Percentiles rank a stretch among this genome's conserved stretches.
phyloP scores from a whole-genome alignment of 2,113 vertebrate species.

The Orthonyx spaldingii region DNA sequence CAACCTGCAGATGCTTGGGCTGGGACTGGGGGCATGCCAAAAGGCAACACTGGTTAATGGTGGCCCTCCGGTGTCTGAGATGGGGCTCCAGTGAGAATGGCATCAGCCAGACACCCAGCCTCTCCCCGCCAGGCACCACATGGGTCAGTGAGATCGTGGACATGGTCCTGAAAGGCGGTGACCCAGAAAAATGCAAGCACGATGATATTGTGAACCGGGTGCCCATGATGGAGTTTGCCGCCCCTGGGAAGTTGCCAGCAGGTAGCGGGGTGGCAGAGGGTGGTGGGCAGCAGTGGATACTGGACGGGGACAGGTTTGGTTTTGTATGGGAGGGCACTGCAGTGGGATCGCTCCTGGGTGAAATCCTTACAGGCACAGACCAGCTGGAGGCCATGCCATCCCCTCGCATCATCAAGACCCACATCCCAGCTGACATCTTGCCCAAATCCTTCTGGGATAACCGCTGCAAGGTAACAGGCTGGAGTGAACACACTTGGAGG shows the following conservation, averaged over 20 bases:
- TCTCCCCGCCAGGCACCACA: constrained; percentile 61
- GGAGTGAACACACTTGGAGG: background rate
- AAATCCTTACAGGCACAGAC: constrained; percentile 49
- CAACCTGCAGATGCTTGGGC: background rate
- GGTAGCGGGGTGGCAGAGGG: background rate
- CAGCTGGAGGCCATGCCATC: constrained; percentile 47
- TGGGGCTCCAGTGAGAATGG: background rate
- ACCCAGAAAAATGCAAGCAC: constrained; percentile 49
- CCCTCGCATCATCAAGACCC: constrained; percentile 71
- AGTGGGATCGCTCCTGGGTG: rapidly evolving
- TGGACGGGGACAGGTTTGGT: background rate
- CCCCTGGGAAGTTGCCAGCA: constrained; percentile 11
- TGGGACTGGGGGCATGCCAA: rapidly evolving
- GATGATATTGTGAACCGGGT: constrained; percentile 53
- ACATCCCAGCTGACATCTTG: constrained; percentile 65
- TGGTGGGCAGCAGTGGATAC: rapidly evolving
- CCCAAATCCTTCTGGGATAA: constrained; percentile 75
- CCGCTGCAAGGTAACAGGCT: constrained; percentile 68
- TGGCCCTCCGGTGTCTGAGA: background rate
- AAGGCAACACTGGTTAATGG: rapidly evolving
- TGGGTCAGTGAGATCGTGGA: constrained; percentile 75
- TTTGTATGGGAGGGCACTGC: background rate
- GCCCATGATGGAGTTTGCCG: constrained; percentile 64
- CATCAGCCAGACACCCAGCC: rapidly evolving
- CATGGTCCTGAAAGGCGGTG: constrained; percentile 52